phyloP scores from a whole-genome alignment of 2,797 vertebrate species.

The Oryzias dopingdopingensis region DNA sequence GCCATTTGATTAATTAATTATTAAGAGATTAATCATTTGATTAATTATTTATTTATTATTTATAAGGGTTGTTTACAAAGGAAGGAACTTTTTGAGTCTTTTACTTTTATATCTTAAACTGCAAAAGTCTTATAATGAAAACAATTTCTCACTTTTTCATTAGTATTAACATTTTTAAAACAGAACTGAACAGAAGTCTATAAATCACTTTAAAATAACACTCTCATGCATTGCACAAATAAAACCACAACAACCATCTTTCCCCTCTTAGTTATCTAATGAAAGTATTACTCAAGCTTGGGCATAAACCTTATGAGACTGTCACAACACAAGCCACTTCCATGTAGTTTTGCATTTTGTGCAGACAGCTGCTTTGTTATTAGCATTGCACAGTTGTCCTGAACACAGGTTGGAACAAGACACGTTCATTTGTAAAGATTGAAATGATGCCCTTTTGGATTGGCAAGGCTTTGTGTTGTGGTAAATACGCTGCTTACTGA shows the following conservation, averaged over 20 bases:
- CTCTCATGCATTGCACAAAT: slow-evolving; percentile 18
- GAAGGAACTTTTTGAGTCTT: background rate
- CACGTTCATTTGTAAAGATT: slow-evolving; percentile 9
- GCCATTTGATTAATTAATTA: too few relatives aligned
- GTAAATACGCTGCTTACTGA: background rate
- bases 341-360: slow-evolving; percentile 46
- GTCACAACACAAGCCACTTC: slow-evolving; percentile 39
- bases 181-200: slow-evolving; percentile 2
- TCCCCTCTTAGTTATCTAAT: slow-evolving; percentile 22
- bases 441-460: slow-evolving; percentile 13
- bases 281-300: slow-evolving; percentile 24
- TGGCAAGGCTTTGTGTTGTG: background rate
- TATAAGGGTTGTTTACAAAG: too few relatives aligned
- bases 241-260: slow-evolving; percentile 1
- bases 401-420: slow-evolving; percentile 43
- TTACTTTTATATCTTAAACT: background rate
- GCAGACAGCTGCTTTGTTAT: slow-evolving; percentile 11
- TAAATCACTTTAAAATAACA: slow-evolving; percentile 9
- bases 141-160: slow-evolving; percentile 9
- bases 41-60: too few relatives aligned
- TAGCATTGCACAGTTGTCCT: slow-evolving; percentile 27
- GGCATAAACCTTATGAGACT: slow-evolving; percentile 28
- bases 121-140: background rate
- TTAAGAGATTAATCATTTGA: too few relatives aligned
- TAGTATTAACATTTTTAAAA: slow-evolving; percentile 8